Base-by-base conservation (phyloP, 2,888 invertebrate species). In the Standfussiana lucernea region DNA sequence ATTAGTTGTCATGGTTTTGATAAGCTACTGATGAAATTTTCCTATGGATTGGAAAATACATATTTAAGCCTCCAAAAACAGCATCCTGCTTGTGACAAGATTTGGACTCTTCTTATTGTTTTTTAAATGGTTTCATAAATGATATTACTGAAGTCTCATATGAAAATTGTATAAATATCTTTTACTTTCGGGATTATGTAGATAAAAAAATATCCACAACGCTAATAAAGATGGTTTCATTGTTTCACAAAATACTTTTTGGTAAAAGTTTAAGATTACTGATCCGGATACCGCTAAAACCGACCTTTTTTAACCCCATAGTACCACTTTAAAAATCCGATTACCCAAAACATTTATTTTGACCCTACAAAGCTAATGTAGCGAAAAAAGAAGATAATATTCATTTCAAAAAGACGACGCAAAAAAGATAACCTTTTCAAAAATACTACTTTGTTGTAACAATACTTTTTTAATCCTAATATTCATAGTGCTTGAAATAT, bases 311-410 rank as follows among this genome's bases (percentile, higher is more conserved):
- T 69, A 72, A 78, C 59, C 40, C 69, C 70, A 82, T 79, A 83
- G 75, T 77, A 79, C 77, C 87, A 86, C 89, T 90, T 89, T 86
- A 85, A 88, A 88, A 93, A 94, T 93, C 93, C 92, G 93, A 93
- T 94, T 94, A 94, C 79, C 79, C 81, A 90, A 90, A 93, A 93
- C 91, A 93, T 93, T 93, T 91, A 91, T 89, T 90, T 89, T 89
- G 90, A 90, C 89, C 88, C 89, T 87, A 88, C 91, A 89, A 88
- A 91, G 83, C 80, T 90, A 94, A 91, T 90, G 92, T 90, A 90
- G 91, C 92, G 94, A 90, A 92, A 92, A 92, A 65, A 67, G 53
- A 53, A 61, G 73, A 79, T 82, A 74, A 74, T 79, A 75, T 68
- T 67, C n/a, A 79, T 78, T 79, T 72, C 72, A 81, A 75, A 80